A percentile compares a stretch with the other conserved stretches of the same genome.
Conservation (phyloP, 2,113 vertebrate genomes). For the Eurystomus gularis region DNA sequence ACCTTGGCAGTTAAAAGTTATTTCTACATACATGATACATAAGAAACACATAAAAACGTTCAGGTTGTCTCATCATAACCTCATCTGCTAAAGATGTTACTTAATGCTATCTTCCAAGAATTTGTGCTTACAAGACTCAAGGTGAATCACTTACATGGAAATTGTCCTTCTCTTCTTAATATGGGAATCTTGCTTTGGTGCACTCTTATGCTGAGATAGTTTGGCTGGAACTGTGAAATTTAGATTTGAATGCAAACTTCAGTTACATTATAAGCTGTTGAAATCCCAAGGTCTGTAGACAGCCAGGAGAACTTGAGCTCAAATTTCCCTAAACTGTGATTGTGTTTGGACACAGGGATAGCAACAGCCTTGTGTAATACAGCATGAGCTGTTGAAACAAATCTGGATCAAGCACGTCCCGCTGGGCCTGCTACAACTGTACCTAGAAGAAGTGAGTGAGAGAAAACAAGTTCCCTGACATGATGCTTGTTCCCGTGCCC, state of each 20-base stretch:
- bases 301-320: neutral
- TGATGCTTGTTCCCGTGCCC: neutral
- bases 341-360: neutral
- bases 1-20: neutral
- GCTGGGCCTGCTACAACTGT: neutral
- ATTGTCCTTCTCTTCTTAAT: neutral
- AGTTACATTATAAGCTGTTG: conserved; percentile 2
- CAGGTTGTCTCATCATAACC: conserved; percentile 4
- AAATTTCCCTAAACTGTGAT: neutral
- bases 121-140: neutral
- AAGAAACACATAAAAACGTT: neutral
- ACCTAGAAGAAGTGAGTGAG: conserved; percentile 27
- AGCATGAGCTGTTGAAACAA: conserved; percentile 6
- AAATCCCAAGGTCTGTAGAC: conserved; percentile 3
- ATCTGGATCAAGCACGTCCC: neutral
- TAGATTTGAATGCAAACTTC: conserved; percentile 3
- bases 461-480: neutral
- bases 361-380: neutral
- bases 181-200: neutral
- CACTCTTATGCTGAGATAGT: neutral
- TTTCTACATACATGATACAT: neutral
- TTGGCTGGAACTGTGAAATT: neutral
- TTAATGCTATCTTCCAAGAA: neutral
- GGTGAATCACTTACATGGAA: conserved; percentile 42
- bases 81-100: neutral